These are phyloP conservation scores for Monochamus saltuarius DNA, from an alignment of 1,140 invertebrate genomes.

Conservation along the genomic window DNA sequence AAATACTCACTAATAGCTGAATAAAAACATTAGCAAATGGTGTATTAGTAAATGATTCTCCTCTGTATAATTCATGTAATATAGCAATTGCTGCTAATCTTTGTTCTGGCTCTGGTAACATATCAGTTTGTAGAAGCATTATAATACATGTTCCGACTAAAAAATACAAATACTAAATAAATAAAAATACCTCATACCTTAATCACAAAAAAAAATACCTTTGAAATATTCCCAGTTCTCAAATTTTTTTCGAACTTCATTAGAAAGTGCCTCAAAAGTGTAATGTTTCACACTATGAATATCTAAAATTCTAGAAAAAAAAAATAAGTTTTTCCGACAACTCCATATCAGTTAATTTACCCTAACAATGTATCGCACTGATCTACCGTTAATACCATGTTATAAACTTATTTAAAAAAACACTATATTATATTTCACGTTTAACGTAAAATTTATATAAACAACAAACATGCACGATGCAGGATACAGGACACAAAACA, in stretches of 20 bases:
- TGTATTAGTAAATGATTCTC: constrained; percentile 65
- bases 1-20: constrained; percentile 61
- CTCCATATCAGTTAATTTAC: constrained; percentile 29
- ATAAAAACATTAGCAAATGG: constrained; percentile 73
- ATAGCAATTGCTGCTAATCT: constrained; percentile 67
- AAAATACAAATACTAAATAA: constrained; percentile 31
- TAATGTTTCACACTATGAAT: constrained; percentile 65
- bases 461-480: no score
- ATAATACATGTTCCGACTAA: constrained; percentile 64
- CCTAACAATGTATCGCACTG: constrained; percentile 47
- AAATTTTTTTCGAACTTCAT: constrained; percentile 74
- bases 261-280: constrained; percentile 64
- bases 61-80: constrained; percentile 69
- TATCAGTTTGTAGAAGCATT: constrained; percentile 71
- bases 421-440: no score
- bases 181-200: constrained; percentile 23
- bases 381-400: constrained; percentile 44
- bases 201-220: constrained; percentile 51
- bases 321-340: constrained; percentile 1
- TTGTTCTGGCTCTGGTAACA: constrained; percentile 67
- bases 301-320: constrained; percentile 58
- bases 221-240: constrained; percentile 76
- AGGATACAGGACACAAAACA: no score
- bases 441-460: no score
- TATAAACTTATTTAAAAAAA: constrained; percentile 7